Conservation (phyloP, 2,888 invertebrate genomes). For the Sinelater perroti region DNA sequence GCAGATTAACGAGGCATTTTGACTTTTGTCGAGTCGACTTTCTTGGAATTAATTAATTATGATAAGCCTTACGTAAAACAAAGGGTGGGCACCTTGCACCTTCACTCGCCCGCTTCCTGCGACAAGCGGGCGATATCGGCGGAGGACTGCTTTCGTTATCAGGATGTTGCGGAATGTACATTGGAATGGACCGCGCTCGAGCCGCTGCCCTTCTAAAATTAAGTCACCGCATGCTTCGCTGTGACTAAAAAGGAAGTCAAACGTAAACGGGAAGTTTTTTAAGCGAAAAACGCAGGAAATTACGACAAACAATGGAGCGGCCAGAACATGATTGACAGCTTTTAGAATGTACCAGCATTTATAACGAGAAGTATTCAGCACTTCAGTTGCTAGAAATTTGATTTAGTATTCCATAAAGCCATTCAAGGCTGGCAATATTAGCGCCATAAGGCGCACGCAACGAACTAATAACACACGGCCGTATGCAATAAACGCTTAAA, state of each 20-base stretch:
- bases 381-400: not conserved
- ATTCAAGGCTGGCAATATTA: not conserved
- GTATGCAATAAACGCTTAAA: not conserved
- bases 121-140: too few species aligned
- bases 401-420: slow-evolving; percentile 1
- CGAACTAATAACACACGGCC: not conserved
- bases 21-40: slow-evolving; percentile 1
- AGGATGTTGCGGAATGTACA: slow-evolving; percentile 2
- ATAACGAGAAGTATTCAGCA: not conserved
- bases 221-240: too few species aligned
- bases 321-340: slow-evolving; percentile 1
- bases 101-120: slow-evolving; percentile 5
- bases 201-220: not conserved
- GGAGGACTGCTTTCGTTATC: not conserved
- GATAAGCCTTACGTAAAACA: slow-evolving; percentile 10
- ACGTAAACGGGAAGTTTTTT: too few species aligned
- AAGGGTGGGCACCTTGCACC: slow-evolving; percentile 13
- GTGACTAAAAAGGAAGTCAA: too few species aligned
- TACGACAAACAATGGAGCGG: too few species aligned
- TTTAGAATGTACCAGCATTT: slow-evolving; percentile 4
- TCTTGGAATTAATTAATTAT: slow-evolving; percentile 10
- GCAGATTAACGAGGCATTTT: slow-evolving; percentile 8
- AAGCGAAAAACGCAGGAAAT: too few species aligned
- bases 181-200: not conserved
- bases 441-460: not conserved